phyloP scores from a whole-genome alignment of 2,888 invertebrate species.

The Thera obeliscata region DNA sequence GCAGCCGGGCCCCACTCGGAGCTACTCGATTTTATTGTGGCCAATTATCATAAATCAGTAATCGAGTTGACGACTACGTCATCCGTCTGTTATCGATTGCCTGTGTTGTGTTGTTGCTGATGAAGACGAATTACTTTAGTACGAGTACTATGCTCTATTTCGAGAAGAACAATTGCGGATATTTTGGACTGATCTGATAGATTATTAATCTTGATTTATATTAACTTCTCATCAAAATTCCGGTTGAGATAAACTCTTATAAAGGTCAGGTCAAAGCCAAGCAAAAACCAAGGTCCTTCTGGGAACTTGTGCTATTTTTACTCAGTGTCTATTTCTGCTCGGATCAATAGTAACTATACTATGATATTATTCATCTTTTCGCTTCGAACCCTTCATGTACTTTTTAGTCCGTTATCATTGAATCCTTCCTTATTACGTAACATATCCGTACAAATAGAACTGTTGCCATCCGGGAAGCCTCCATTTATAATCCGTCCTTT shows the following conservation, averaged over 20 bases:
- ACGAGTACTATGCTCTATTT: slow-evolving; percentile 17
- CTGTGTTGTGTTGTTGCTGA: slow-evolving; percentile 34
- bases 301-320: too few relatives aligned
- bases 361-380: too few relatives aligned
- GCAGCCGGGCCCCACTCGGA: slow-evolving; percentile 39
- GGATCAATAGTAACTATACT: too few relatives aligned
- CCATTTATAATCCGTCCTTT: slow-evolving; percentile 43
- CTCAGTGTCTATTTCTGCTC: too few relatives aligned
- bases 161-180: neutral
- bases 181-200: neutral
- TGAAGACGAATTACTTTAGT: slow-evolving; percentile 35
- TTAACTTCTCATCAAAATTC: too few relatives aligned
- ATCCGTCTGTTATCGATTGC: slow-evolving; percentile 52
- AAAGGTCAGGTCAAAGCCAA: too few relatives aligned
- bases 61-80: slow-evolving; percentile 54
- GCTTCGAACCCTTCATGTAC: too few relatives aligned
- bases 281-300: too few relatives aligned
- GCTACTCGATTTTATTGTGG: slow-evolving; percentile 54
- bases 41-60: slow-evolving; percentile 61
- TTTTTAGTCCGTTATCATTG: slow-evolving; percentile 4
- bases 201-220: too few relatives aligned
- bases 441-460: slow-evolving; percentile 39
- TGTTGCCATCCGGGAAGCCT: slow-evolving; percentile 36
- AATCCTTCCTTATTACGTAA: slow-evolving; percentile 14
- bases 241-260: too few relatives aligned